Conservation (phyloP, 2,113 vertebrate genomes). For the Pituophis catenifer region DNA sequence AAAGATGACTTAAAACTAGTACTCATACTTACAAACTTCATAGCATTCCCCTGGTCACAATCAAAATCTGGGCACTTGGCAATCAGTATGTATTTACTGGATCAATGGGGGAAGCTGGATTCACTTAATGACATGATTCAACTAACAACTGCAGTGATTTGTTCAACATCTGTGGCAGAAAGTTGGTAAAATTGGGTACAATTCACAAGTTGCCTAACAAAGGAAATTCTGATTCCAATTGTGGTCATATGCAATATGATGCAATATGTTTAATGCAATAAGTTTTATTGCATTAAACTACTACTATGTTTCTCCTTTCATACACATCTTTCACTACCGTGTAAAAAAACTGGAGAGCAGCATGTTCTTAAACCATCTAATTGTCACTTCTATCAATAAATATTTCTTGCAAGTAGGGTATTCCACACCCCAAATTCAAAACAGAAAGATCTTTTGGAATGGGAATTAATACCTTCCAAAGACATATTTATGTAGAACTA, state of each 20-base stretch:
- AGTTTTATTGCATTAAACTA: background rate
- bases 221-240: background rate
- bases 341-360: background rate
- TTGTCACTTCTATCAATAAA: background rate
- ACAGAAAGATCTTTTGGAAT: background rate
- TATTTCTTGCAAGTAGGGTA: background rate
- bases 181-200: background rate
- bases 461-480: background rate
- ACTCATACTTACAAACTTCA: no score
- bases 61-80: background rate
- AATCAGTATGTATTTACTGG: background rate
- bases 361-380: background rate
- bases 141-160: background rate
- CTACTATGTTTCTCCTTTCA: background rate
- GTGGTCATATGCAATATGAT: no score
- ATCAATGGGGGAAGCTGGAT: background rate
- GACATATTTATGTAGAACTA: background rate
- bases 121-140: no score
- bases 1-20: no score
- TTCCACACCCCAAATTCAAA: background rate
- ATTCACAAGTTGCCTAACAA: background rate
- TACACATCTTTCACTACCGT: background rate
- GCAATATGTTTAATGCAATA: no score
- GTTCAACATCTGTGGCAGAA: background rate
- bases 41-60: no score